phyloP scores from a whole-genome alignment of 2,797 vertebrate species.

The Gymnocypris eckloni region DNA sequence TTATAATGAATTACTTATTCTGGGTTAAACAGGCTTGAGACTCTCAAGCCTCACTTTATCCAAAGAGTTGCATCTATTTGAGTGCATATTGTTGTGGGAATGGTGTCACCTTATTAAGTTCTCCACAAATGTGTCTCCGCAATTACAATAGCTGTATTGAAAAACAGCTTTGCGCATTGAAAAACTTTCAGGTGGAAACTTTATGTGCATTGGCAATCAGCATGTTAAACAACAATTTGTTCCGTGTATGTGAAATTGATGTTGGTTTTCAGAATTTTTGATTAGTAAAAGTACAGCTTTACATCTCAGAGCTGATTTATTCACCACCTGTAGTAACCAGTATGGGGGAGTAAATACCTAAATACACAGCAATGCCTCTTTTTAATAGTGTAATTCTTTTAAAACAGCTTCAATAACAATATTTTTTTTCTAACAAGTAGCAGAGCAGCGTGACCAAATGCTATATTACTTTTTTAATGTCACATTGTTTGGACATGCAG shows the following conservation, averaged over 20 bases:
- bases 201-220: neutral
- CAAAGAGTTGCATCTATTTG: neutral
- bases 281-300: neutral
- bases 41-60: neutral
- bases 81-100: neutral
- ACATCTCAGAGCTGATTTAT: neutral
- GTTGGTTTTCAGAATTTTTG: neutral
- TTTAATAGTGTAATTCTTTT: neutral
- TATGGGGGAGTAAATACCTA: neutral
- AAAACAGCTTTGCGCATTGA: conserved; percentile 16
- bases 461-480: neutral
- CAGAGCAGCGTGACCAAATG: neutral
- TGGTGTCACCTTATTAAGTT: conserved; percentile 12
- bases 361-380: neutral
- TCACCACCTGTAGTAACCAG: neutral
- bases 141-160: neutral
- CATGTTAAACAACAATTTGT: neutral
- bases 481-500: neutral
- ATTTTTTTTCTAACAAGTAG: neutral
- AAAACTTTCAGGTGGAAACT: neutral
- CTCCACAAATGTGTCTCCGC: neutral
- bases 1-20: conserved; percentile 4
- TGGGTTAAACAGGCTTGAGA: neutral
- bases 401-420: neutral
- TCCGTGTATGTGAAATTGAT: neutral